Base-by-base conservation (phyloP, 2,797 vertebrate species). In the Peromyscus attwateri region DNA sequence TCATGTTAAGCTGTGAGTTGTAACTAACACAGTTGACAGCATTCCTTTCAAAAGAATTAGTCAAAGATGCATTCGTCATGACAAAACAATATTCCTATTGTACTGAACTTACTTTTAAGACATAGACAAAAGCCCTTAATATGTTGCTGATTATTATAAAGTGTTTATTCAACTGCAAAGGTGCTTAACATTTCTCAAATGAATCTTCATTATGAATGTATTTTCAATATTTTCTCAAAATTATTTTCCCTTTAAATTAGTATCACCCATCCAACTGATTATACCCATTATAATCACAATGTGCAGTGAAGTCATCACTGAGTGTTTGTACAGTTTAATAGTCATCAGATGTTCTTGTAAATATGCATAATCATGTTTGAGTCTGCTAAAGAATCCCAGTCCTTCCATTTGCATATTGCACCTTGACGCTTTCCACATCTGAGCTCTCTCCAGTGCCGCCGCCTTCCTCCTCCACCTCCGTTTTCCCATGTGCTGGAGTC, bases 171-270 rank as follows among this genome's bases (percentile, higher is more conserved):
- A 84, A 27, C 77, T 95, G 92, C 79, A 95, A 96, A 96, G 77
- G 73, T 96, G 62, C 82, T 93, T 92, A 89, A 71, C 52, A 60
- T 92, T 90, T 66, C 71, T 96, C 57, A 79, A 84, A 77, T 60
- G 34, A 80, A 90, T 40, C 70, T 87, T 94, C 76, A 70, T 97
- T 92, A 40, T 94, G 23, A 64, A 93, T 94, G 23, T 85, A 75
- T 94, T 95, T 92, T 95, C 83, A 96, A 34, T 95, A 94, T 89
- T 93, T 93, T 73, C 80, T 89, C 75, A 84, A 76, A 95, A 52
- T 87, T 91, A 62, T 93, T 94, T 96, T 92, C 71, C 23, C 46
- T 84, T 95, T 95, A 96, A 95, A 93, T 94, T 71, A 88, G 31
- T 92, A 62, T 96, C 80, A 95, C 92, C 68, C 87, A 94, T 90